Percentiles rank a stretch among this genome's conserved stretches.
Conservation (phyloP, 1,140 invertebrate species). For the Hormaphis cornu region DNA sequence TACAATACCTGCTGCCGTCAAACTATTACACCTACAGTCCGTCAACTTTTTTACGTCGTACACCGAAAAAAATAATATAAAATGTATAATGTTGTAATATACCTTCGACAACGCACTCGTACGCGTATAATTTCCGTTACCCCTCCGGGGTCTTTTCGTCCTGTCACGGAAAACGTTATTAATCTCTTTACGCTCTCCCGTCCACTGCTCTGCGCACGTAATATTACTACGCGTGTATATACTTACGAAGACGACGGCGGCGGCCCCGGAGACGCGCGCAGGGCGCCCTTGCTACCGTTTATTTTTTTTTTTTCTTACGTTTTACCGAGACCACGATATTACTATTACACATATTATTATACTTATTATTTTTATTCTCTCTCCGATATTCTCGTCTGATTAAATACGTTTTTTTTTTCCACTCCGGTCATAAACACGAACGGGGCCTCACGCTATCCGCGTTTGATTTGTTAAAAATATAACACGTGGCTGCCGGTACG, state of each 20-base stretch:
- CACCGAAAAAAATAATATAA: too few relatives aligned
- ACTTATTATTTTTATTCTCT: background rate
- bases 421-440: too few relatives aligned
- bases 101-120: too few relatives aligned
- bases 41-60: too few relatives aligned
- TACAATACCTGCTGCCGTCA: too few relatives aligned
- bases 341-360: background rate
- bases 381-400: background rate
- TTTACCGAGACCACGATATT: background rate
- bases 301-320: background rate
- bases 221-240: background rate
- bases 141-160: background rate
- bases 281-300: constrained; percentile 8
- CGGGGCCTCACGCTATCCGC: too few relatives aligned
- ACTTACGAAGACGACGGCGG: background rate
- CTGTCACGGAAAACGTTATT: constrained; percentile 28
- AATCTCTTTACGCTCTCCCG: too few relatives aligned
- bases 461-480: background rate
- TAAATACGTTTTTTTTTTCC: too few relatives aligned
- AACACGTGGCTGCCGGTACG: too few relatives aligned
- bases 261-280: background rate
- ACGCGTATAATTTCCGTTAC: constrained; percentile 11
- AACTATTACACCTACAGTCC: too few relatives aligned
- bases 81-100: too few relatives aligned
- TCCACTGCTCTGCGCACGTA: too few relatives aligned